phyloP scores from a whole-genome alignment of 1,140 invertebrate genomes.

The Marisa cornuarietis region DNA sequence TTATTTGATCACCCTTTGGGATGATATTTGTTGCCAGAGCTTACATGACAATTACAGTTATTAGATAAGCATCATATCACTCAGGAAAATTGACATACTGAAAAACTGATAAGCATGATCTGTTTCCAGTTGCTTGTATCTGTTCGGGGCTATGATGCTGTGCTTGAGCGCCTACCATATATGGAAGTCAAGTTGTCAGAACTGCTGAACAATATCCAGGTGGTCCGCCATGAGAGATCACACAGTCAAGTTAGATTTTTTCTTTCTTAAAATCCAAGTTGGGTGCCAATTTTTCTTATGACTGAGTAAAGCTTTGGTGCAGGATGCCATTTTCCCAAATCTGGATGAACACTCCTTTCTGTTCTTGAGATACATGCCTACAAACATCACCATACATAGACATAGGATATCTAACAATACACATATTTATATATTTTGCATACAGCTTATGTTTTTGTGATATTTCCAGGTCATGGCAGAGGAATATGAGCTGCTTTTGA shows the following conservation, averaged over 20 bases:
- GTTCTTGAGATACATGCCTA: too few relatives aligned
- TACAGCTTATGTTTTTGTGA: background rate
- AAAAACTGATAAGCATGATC: background rate
- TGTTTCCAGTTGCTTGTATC: constrained; percentile 38
- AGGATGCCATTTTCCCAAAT: too few relatives aligned
- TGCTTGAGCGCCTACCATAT: constrained; percentile 45
- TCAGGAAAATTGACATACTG: background rate
- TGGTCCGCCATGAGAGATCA: constrained; percentile 41
- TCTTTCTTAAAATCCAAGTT: background rate
- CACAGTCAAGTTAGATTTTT: constrained; percentile 28
- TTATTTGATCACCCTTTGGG: background rate
- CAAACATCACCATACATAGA: too few relatives aligned
- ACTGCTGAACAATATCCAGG: constrained; percentile 44
- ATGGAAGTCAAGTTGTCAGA: constrained; percentile 52
- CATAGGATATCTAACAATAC: too few relatives aligned
- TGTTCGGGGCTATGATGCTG: constrained; percentile 44
- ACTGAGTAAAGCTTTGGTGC: too few relatives aligned
- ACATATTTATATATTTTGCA: too few relatives aligned
- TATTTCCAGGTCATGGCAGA: constrained; percentile 47
- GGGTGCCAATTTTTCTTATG: background rate
- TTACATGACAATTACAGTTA: too few relatives aligned
- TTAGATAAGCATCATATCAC: too few relatives aligned
- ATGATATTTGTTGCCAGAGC: too few relatives aligned
- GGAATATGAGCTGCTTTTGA: constrained; percentile 57
- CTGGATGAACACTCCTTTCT: too few relatives aligned